Percentiles rank a stretch among this genome's conserved stretches.
Evolutionary conservation across 2,888 invertebrate genomes (phyloP).

Genomic region (Drosophila gaucha): DNA sequence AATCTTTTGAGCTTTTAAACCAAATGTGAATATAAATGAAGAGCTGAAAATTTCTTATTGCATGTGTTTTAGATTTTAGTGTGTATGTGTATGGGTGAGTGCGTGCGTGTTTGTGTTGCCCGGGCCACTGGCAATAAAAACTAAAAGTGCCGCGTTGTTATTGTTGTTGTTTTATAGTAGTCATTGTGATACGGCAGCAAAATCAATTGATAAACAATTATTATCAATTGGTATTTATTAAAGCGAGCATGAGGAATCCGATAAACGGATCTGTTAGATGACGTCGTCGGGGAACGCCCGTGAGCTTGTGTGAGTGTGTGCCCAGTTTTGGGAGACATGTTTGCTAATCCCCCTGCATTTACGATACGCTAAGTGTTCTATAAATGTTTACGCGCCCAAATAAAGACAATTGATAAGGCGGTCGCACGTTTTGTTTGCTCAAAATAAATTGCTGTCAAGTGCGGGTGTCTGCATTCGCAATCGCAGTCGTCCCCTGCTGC

Average conservation of each 20-base stretch:
- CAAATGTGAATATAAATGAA: constrained; percentile 5
- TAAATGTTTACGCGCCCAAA: constrained; percentile 50
- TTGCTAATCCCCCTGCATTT: constrained; percentile 7
- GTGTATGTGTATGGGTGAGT: neutral
- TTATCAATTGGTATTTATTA: constrained; percentile 18
- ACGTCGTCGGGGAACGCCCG: constrained; percentile 40
- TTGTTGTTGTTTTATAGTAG: constrained; percentile 17
- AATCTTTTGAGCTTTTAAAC: neutral
- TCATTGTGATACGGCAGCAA: constrained; percentile 2
- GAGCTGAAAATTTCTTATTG: constrained; percentile 5
- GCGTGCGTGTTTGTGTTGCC: constrained; percentile 6
- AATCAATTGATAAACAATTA: constrained; percentile 26
- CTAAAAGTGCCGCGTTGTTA: constrained; percentile 28
- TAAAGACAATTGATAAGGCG: constrained; percentile 40
- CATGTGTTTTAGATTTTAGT: constrained; percentile 3
- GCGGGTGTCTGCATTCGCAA: constrained; percentile 5
- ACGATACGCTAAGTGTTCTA: constrained; percentile 3
- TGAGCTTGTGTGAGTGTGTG: constrained; percentile 6
- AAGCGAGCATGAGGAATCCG: constrained; percentile 4
- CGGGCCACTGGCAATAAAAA: constrained; percentile 30
- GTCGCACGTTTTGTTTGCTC: constrained; percentile 35
- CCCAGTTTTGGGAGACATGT: neutral
- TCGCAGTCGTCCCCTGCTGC: constrained; percentile 8
- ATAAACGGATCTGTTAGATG: constrained; percentile 10
- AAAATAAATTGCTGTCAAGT: neutral